These are phyloP conservation scores for Saccostrea echinata DNA, from an alignment of 1,140 invertebrate genomes.

Conservation along the genomic window DNA sequence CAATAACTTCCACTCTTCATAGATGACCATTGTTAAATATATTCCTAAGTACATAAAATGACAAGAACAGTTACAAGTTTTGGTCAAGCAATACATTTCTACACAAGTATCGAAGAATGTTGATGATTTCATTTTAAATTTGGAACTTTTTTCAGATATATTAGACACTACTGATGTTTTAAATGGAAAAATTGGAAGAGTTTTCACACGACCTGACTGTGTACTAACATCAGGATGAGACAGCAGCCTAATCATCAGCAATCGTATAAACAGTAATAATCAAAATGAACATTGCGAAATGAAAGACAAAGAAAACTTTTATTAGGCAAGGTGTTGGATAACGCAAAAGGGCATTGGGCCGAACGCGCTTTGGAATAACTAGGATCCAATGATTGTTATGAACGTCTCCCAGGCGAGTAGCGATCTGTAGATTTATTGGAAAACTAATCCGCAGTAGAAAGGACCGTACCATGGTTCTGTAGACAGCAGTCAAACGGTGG, in stretches of 20 bases:
- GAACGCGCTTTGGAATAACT: background rate
- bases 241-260: background rate
- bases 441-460: slow-evolving; percentile 33
- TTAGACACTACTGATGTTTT: too few species aligned
- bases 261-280: background rate
- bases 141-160: too few species aligned
- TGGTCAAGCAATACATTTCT: too few species aligned
- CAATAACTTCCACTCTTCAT: too few species aligned
- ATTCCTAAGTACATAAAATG: too few species aligned
- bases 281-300: slow-evolving; percentile 9
- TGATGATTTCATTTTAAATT: too few species aligned
- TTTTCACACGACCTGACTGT: too few species aligned
- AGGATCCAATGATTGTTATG: background rate
- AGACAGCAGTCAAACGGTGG: slow-evolving; percentile 8
- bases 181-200: too few species aligned
- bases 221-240: background rate
- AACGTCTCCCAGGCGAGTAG: background rate
- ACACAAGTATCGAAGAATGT: too few species aligned
- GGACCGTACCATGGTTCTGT: background rate
- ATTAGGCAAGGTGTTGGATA: slow-evolving; percentile 22
- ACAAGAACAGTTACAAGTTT: too few species aligned
- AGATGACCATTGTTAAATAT: too few species aligned
- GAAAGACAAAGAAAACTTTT: slow-evolving; percentile 10
- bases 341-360: background rate
- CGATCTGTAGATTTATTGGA: slow-evolving; percentile 33